A percentile compares a stretch with the other conserved stretches of the same genome.
These are phyloP conservation scores for Minunthozetes semirufus DNA, from an alignment of 2,888 invertebrate genomes.

Conservation along the genomic window DNA sequence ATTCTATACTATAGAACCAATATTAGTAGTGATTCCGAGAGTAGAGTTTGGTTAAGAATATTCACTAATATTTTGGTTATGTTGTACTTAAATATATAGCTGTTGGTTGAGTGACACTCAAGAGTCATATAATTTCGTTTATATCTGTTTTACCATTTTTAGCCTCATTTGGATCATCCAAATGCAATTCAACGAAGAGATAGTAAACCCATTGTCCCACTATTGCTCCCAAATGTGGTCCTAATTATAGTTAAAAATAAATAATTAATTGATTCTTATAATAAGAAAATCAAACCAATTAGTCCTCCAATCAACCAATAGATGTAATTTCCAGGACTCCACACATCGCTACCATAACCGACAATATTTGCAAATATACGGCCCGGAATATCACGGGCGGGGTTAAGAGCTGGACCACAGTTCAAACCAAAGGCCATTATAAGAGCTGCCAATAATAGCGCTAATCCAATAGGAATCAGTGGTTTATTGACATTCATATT, in stretches of 20 bases:
- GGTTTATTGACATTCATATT: conserved; percentile 32
- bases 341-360: conserved; percentile 51
- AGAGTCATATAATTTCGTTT: too few relatives aligned
- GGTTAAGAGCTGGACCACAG: conserved; percentile 56
- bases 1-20: too few relatives aligned
- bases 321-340: conserved; percentile 46
- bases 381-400: conserved; percentile 56
- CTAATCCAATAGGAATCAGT: conserved; percentile 47
- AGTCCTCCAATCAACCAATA: conserved; percentile 44
- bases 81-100: too few relatives aligned
- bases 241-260: not conserved
- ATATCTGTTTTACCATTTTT: not conserved
- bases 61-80: too few relatives aligned
- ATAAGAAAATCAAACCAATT: conserved; percentile 44
- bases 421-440: conserved; percentile 53
- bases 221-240: conserved; percentile 52
- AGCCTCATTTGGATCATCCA: not conserved
- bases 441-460: conserved; percentile 50
- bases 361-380: conserved; percentile 52
- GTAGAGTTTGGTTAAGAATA: too few relatives aligned
- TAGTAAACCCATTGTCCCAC: conserved; percentile 52
- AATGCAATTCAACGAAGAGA: conserved; percentile 50
- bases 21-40: too few relatives aligned
- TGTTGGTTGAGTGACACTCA: too few relatives aligned
- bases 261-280: not conserved